These are phyloP conservation scores for Chloromyia formosa DNA, from an alignment of 2,888 invertebrate genomes.

Conservation along the genomic window DNA sequence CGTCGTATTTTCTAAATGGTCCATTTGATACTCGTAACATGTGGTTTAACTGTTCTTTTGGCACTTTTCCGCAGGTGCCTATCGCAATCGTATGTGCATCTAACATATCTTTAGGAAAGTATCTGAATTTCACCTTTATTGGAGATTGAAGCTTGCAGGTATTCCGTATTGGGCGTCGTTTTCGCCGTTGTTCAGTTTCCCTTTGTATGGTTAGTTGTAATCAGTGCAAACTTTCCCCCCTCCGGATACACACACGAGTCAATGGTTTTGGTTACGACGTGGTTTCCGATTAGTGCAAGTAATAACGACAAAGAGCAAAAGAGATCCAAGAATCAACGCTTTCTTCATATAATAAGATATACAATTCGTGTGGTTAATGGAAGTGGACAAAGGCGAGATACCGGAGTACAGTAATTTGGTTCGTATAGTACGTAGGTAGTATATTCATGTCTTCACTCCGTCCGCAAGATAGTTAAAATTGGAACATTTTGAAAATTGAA, in stretches of 20 bases:
- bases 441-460: neutral
- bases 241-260: neutral
- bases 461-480: conserved; percentile 24
- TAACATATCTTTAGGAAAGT: conserved; percentile 17
- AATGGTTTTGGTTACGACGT: neutral
- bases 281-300: neutral
- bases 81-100: too few species aligned
- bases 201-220: neutral
- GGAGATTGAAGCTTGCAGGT: too few species aligned
- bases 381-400: neutral
- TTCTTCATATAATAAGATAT: neutral
- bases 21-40: neutral
- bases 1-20: conserved; percentile 22
- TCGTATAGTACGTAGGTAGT: neutral
- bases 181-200: neutral
- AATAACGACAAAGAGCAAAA: too few species aligned
- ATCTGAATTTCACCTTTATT: conserved; percentile 26
- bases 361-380: neutral
- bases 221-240: conserved; percentile 21
- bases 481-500: conserved; percentile 31
- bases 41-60: conserved; percentile 27
- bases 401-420: conserved; percentile 3
- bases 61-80: conserved; percentile 25
- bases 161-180: neutral
- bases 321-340: neutral